Evolutionary conservation across 2,888 invertebrate species (phyloP).

Genomic region (Spicauda simplicius): DNA sequence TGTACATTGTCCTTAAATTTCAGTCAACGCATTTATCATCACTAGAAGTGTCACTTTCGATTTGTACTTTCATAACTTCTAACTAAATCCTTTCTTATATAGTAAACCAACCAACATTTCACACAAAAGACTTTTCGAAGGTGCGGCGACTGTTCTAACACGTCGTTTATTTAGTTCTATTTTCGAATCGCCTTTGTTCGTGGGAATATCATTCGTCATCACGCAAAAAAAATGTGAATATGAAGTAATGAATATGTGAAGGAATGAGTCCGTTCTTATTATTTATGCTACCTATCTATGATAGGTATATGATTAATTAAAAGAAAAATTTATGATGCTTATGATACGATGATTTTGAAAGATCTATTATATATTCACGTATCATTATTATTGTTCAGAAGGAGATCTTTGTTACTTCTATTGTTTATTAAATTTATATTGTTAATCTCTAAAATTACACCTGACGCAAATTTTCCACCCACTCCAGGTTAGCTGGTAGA

Average conservation of each 20-base stretch:
- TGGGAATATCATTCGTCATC: constrained; percentile 43
- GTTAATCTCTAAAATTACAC: too few species aligned
- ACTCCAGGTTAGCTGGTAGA: too few species aligned
- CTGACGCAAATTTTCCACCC: too few species aligned
- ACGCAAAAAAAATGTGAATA: constrained; percentile 40
- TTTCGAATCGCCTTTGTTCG: constrained; percentile 19
- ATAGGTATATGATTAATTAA: too few species aligned
- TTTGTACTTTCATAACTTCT: constrained; percentile 10
- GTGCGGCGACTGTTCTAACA: constrained; percentile 15
- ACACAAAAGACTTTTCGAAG: constrained; percentile 4
- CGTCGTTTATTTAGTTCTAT: constrained; percentile 8
- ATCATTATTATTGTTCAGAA: not conserved
- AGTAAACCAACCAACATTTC: not conserved
- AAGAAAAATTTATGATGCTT: too few species aligned
- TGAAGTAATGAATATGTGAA: too few species aligned
- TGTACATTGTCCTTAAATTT: not conserved
- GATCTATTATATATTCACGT: not conserved
- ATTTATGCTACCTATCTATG: not conserved
- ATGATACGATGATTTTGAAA: not conserved
- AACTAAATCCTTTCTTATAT: constrained; percentile 4
- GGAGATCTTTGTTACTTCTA: too few species aligned
- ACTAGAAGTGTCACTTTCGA: constrained; percentile 19
- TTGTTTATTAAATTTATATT: too few species aligned
- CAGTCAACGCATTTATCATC: constrained; percentile 11
- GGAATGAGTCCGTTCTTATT: constrained; percentile 14